Conservation (phyloP, 2,888 invertebrate genomes). For the Pharmacophagus antenor region DNA sequence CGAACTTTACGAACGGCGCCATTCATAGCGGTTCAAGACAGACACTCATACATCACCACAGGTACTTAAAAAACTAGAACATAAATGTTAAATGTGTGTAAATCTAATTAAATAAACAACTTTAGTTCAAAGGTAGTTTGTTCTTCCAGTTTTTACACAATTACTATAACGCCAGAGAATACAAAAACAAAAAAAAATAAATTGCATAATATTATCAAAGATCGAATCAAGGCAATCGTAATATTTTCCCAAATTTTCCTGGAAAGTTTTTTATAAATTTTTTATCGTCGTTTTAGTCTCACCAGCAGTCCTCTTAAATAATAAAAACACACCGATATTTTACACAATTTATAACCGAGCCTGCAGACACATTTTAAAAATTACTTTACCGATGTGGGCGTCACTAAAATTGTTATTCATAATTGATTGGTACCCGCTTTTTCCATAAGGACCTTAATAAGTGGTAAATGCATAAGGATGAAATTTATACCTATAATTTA, state of each 20-base stretch:
- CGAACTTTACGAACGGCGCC: constrained; percentile 40
- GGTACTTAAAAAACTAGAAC: constrained; percentile 1
- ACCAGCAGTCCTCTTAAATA: constrained; percentile 10
- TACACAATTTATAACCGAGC: constrained; percentile 22
- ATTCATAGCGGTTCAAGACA: constrained; percentile 12
- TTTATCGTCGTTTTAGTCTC: background rate
- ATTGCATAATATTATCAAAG: no score
- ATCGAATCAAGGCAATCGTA: no score
- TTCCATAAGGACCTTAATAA: constrained; percentile 23
- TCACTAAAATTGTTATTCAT: constrained; percentile 26
- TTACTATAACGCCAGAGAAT: no score
- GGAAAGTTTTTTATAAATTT: background rate
- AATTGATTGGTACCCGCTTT: constrained; percentile 26
- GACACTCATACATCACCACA: constrained; percentile 4
- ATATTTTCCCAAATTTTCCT: no score
- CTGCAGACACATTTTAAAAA: constrained; percentile 27
- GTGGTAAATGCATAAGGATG: constrained; percentile 20
- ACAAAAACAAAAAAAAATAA: no score
- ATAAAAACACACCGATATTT: constrained; percentile 4
- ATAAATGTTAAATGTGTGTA: background rate
- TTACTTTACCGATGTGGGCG: constrained; percentile 24
- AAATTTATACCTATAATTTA: constrained; percentile 28
- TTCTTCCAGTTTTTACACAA: no score
- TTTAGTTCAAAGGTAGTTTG: background rate
- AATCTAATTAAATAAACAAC: background rate